Evolutionary conservation across 2,888 invertebrate genomes (phyloP).

Genomic region (Chymomyza caudatula): DNA sequence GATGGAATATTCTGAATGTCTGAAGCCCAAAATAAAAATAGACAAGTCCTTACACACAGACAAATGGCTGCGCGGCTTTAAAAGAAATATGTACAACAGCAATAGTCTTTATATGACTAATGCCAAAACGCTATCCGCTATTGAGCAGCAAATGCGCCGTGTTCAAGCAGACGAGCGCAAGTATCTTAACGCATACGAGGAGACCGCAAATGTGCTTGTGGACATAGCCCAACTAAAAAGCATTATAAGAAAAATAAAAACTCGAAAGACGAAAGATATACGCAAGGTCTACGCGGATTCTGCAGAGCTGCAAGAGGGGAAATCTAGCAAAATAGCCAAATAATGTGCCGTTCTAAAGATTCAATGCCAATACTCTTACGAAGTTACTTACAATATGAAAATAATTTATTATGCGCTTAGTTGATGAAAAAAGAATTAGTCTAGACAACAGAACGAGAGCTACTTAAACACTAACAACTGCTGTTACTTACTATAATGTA

Average conservation of each 20-base stretch:
- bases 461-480: constrained; percentile 48
- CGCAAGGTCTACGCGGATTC: background rate
- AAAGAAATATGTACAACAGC: background rate
- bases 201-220: background rate
- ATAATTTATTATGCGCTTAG: constrained; percentile 58
- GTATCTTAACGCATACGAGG: background rate
- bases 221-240: background rate
- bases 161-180: background rate
- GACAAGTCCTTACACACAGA: background rate
- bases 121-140: background rate
- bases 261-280: background rate
- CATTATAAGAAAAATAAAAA: background rate
- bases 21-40: background rate
- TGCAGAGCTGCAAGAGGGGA: background rate
- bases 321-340: background rate
- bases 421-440: constrained; percentile 51
- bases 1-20: no score
- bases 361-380: no score
- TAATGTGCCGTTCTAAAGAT: background rate
- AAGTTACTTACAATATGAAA: constrained; percentile 34
- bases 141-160: background rate
- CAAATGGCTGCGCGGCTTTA: background rate
- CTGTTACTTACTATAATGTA: background rate
- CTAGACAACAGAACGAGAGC: constrained; percentile 33
- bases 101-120: background rate